A percentile compares a stretch with the other conserved stretches of the same genome.
Conservation (phyloP, 2,888 invertebrate genomes). For the Nasonia oneida region DNA sequence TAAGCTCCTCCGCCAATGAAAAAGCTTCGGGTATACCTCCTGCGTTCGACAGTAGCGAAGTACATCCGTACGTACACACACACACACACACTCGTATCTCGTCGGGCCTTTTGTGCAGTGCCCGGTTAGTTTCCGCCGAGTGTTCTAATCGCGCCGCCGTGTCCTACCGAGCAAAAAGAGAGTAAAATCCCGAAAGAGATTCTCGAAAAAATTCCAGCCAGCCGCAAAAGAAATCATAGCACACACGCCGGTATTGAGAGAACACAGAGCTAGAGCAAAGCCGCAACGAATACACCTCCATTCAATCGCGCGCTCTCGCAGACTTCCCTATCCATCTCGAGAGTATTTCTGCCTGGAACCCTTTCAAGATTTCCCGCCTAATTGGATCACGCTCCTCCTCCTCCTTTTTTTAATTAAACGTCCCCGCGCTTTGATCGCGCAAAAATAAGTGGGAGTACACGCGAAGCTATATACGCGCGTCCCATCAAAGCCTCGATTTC, state of each 20-base stretch:
- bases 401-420: constrained; percentile 42
- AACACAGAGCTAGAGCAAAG: not conserved
- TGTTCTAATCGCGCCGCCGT: not conserved
- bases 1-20: constrained; percentile 32
- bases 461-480: not conserved
- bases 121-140: constrained; percentile 12
- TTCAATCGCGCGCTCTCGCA: not conserved
- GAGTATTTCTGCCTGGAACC: constrained; percentile 18
- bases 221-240: not conserved
- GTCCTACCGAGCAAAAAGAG: not conserved
- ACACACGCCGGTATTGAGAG: not conserved
- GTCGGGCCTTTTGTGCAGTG: not conserved
- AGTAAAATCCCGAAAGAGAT: too few species aligned
- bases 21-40: not conserved
- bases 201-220: not conserved
- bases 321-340: not conserved
- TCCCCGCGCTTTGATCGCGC: not conserved
- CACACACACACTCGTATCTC: not conserved
- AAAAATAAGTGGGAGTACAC: not conserved
- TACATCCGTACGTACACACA: not conserved
- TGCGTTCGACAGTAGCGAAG: constrained; percentile 35
- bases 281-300: not conserved
- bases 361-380: constrained; percentile 29
- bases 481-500: not conserved
- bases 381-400: constrained; percentile 26